Evolutionary conservation across 2,888 invertebrate genomes (phyloP).

Genomic region (Leistus spinibarbis): DNA sequence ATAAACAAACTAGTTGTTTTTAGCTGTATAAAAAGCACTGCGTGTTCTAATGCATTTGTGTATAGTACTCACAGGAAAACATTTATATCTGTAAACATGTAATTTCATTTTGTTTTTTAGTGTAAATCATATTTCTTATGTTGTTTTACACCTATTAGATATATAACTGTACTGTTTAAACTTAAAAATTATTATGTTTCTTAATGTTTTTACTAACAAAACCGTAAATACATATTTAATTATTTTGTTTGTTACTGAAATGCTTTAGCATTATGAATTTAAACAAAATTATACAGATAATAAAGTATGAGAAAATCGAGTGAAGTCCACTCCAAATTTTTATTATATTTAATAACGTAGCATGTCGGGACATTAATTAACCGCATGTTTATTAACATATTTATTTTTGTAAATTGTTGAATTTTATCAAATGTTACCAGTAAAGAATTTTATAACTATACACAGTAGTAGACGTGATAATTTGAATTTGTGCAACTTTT

Average conservation of each 20-base stretch:
- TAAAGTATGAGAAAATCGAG: background rate
- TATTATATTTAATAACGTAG: too few relatives aligned
- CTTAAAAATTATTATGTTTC: background rate
- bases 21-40: background rate
- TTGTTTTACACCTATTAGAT: background rate
- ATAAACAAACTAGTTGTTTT: background rate
- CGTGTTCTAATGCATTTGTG: background rate
- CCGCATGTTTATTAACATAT: too few relatives aligned
- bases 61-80: background rate
- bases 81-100: background rate
- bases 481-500: background rate
- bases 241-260: background rate
- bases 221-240: background rate
- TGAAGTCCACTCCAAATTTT: too few relatives aligned
- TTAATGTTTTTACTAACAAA: background rate
- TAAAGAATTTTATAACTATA: background rate
- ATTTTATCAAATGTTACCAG: too few relatives aligned
- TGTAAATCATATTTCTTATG: background rate
- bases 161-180: background rate
- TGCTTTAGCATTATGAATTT: background rate
- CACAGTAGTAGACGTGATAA: background rate
- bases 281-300: too few relatives aligned
- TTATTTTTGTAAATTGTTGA: too few relatives aligned
- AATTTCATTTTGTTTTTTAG: background rate
- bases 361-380: too few relatives aligned